Conservation (phyloP, 2,797 vertebrate genomes). For the Gymnothorax javanicus region DNA sequence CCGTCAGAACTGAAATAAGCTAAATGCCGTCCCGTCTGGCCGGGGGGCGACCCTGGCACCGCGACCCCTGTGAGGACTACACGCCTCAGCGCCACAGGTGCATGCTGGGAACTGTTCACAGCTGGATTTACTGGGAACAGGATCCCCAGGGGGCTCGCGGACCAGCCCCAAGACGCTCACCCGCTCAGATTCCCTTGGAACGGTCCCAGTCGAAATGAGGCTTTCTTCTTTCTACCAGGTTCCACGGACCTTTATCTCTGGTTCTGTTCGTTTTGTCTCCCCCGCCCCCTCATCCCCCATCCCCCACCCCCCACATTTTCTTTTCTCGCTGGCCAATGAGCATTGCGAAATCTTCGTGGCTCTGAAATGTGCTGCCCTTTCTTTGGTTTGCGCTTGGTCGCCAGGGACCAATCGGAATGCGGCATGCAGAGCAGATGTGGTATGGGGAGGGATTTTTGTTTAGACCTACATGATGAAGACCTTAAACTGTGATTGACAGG, state of each 20-base stretch:
- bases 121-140: conserved; percentile 26
- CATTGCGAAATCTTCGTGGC: not conserved
- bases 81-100: not conserved
- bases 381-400: not conserved
- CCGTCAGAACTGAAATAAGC: conserved; percentile 13
- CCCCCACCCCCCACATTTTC: not conserved
- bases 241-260: conserved; percentile 11
- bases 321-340: not conserved
- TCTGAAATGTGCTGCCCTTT: not conserved
- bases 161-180: not conserved
- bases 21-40: not conserved
- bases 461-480: conserved; percentile 5
- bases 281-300: too few species aligned
- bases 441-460: not conserved
- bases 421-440: not conserved
- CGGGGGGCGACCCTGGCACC: not conserved
- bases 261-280: not conserved
- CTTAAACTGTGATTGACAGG: conserved; percentile 40
- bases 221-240: not conserved
- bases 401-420: not conserved
- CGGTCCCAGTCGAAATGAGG: not conserved
- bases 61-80: not conserved
- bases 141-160: not conserved
- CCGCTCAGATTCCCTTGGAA: not conserved
- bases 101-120: conserved; percentile 22